phyloP scores from a whole-genome alignment of 2,113 vertebrate species.

The Ciconia boyciana region DNA sequence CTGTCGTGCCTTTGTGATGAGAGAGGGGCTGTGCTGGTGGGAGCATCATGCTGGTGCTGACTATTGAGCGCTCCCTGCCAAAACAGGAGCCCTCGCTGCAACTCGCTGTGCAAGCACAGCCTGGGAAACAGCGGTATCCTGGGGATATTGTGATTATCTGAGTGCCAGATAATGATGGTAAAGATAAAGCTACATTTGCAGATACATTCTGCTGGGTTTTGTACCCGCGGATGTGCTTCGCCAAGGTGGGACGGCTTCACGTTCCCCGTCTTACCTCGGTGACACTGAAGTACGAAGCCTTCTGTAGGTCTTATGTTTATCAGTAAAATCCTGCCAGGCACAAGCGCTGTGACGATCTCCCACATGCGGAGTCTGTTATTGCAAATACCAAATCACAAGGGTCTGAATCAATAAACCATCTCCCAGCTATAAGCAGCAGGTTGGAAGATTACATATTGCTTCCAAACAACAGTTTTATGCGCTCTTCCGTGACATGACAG shows the following conservation, averaged over 20 bases:
- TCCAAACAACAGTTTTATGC: slow-evolving; percentile 31
- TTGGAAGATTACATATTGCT: slow-evolving; percentile 54
- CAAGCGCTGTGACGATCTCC: slow-evolving; percentile 24
- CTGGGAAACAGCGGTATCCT: neutral
- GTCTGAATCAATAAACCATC: slow-evolving; percentile 62
- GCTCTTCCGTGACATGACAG: slow-evolving; percentile 37
- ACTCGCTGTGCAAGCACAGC: neutral
- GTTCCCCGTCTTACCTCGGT: neutral
- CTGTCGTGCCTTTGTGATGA: neutral
- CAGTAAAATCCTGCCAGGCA: slow-evolving; percentile 47
- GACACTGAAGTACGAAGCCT: neutral
- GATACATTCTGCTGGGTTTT: neutral
- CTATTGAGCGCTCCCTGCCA: neutral
- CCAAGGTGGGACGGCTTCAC: neutral
- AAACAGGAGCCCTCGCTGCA: neutral
- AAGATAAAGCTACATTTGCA: neutral
- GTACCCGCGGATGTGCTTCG: rapidly evolving
- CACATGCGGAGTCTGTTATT: slow-evolving; percentile 44
- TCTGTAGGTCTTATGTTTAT: slow-evolving; percentile 17
- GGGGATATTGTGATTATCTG: neutral
- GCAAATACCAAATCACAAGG: slow-evolving; percentile 65
- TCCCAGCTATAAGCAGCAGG: slow-evolving; percentile 53
- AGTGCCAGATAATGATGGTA: neutral
- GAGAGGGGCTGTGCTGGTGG: neutral
- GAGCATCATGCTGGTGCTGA: neutral